phyloP scores from a whole-genome alignment of 2,888 invertebrate genomes.

The Amphipyra tragopoginis region DNA sequence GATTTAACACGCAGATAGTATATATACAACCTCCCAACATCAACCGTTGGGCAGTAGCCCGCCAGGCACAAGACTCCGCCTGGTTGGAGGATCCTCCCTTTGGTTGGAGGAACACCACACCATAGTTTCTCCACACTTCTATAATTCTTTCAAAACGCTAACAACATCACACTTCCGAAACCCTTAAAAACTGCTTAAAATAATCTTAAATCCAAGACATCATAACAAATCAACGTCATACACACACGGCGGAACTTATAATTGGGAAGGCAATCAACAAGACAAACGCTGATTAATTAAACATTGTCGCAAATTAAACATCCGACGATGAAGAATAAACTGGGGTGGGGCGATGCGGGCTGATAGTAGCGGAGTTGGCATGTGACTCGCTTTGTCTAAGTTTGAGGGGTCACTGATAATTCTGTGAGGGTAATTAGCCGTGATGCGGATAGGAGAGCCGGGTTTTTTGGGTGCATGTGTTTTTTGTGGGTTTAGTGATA shows the following conservation, averaged over 20 bases:
- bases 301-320: constrained; percentile 87
- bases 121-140: too few species aligned
- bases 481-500: constrained; percentile 3
- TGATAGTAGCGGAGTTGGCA: constrained; percentile 48
- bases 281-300: constrained; percentile 88
- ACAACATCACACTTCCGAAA: neutral
- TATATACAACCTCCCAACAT: too few species aligned
- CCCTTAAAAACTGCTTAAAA: constrained; percentile 13
- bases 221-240: constrained; percentile 82
- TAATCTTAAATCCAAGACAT: constrained; percentile 38
- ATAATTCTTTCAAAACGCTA: too few species aligned
- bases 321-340: constrained; percentile 74
- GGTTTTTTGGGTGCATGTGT: constrained; percentile 35
- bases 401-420: constrained; percentile 55
- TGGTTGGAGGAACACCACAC: too few species aligned
- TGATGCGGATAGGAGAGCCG: constrained; percentile 47
- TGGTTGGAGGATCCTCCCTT: too few species aligned
- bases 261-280: constrained; percentile 87
- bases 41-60: too few species aligned
- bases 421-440: constrained; percentile 55
- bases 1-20: too few species aligned
- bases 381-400: constrained; percentile 57
- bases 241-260: constrained; percentile 83
- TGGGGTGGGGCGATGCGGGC: constrained; percentile 64
- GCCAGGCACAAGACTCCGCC: too few species aligned